Evolutionary conservation across 2,888 invertebrate genomes (phyloP), one percentile per base, ranked within the genome.

Genomic region (Bunonema sp.): DNA sequence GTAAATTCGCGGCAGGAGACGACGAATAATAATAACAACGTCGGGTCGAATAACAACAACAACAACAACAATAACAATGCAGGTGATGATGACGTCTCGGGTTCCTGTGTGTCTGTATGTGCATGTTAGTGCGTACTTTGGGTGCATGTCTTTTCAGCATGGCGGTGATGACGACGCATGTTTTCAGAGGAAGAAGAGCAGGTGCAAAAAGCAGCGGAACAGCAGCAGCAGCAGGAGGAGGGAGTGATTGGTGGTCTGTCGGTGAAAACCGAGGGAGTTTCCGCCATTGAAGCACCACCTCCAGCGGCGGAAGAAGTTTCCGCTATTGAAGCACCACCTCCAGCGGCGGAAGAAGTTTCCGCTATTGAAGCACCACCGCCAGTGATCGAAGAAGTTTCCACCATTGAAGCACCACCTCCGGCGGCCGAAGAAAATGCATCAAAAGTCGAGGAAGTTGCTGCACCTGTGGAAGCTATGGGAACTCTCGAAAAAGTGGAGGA

Each of bases 271-370:
- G 21, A 29, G 3, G 10, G 21, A n/a, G 29, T 29, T 8, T 18
- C 41, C n/a, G 29, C 41, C 3, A 8, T 20, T 1, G 26, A 21
- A 16, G 29, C 36, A 28, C 28, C 34, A 3, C 15, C 35, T 19
- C 24, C 41, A 10, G 24, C 26, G 15, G 18, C 21, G 22, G 34
- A 34, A 12, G 34, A 22, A n/a, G 34, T 34, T n/a, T 22, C 23
- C 3, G 34, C 34, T 3, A 18, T 22, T 18, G 23, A 34, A 22
- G 18, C 21, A 5, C 22, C 23, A 18, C 18, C 20, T 4, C 18
- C n/a, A 15, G 34, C 19, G 5, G 28, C 19, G 19, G 20, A 33
- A 16, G 16, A 16, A 16, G 12, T 18, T 19, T 3, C 33, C 33
- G 16, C 19, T 19, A 12, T 4, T 3, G 16, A 20, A 16, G 19